Evolutionary conservation across 2,888 invertebrate genomes (phyloP).

Genomic region (Drosophila aldrichi): DNA sequence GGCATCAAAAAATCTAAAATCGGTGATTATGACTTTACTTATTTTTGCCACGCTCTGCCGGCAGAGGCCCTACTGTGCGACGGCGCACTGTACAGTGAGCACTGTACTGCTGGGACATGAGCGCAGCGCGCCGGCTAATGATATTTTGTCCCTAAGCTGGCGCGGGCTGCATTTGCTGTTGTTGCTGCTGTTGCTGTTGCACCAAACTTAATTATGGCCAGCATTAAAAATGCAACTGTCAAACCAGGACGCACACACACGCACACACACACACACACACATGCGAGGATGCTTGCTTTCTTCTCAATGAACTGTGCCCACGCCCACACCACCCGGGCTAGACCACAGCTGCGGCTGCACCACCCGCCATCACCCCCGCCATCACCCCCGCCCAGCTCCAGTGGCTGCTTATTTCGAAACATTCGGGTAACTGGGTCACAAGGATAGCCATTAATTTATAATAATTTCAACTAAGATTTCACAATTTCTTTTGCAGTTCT

Average conservation of each 20-base stretch:
- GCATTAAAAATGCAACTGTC: conserved; percentile 80
- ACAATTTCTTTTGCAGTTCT: conserved; percentile 68
- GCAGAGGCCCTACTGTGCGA: no score
- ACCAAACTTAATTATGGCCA: conserved; percentile 78
- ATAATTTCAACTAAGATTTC: conserved; percentile 82
- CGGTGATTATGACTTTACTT: no score
- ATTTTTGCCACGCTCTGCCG: no score
- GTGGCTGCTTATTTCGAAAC: conserved; percentile 65
- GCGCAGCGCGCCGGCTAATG: conserved; percentile 30
- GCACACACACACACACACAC: background rate
- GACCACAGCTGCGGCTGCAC: conserved; percentile 39
- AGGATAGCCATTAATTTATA: conserved; percentile 80
- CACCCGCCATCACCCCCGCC: no score
- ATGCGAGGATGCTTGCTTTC: no score
- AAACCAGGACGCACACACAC: conserved; percentile 51
- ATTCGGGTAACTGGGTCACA: conserved; percentile 76
- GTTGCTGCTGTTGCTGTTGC: conserved; percentile 41
- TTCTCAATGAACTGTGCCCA: conserved; percentile 51
- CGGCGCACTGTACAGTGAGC: conserved; percentile 23
- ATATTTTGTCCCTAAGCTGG: conserved; percentile 51
- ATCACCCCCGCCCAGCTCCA: conserved; percentile 19
- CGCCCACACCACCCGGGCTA: background rate
- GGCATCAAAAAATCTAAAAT: no score
- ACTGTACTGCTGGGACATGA: conserved; percentile 22
- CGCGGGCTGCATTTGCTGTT: conserved; percentile 11